These are phyloP conservation scores for Drosophila pruinosa DNA, from an alignment of 1,140 invertebrate genomes.

Conservation along the genomic window DNA sequence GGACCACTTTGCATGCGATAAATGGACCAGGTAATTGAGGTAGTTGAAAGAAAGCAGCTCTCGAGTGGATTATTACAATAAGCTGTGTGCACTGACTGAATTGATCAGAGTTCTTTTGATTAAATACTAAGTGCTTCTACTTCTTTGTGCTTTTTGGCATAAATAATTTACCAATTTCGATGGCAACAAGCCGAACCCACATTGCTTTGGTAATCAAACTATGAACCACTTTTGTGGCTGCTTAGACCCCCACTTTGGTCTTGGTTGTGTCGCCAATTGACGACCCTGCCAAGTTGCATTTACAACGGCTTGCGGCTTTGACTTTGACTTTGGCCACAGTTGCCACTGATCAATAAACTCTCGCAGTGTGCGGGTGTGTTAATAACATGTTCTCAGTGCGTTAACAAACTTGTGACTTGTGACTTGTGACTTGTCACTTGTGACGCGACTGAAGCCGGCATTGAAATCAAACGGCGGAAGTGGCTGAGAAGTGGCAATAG, in stretches of 20 bases:
- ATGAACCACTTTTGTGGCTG: conserved; percentile 44
- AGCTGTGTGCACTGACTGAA: conserved; percentile 31
- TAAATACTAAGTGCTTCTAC: conserved; percentile 8
- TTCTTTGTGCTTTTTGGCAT: not conserved
- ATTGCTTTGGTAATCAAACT: not conserved
- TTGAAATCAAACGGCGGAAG: conserved; percentile 78
- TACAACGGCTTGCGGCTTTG: conserved; percentile 44
- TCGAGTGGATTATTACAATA: conserved; percentile 42
- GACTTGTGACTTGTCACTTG: conserved; percentile 1
- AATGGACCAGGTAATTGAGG: conserved; percentile 53
- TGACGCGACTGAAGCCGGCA: conserved; percentile 46
- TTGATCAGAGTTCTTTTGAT: conserved; percentile 1
- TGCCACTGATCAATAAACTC: conserved; percentile 58
- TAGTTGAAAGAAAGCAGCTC: conserved; percentile 20
- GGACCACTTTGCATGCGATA: conserved; percentile 35
- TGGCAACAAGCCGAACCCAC: too few species aligned
- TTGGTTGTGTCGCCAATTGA: not conserved
- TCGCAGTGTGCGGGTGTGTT: conserved; percentile 1
- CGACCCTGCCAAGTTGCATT: conserved; percentile 38
- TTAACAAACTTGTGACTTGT: conserved; percentile 34
- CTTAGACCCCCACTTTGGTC: not conserved
- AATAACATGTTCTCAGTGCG: conserved; percentile 32
- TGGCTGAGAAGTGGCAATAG: conserved; percentile 44
- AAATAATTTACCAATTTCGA: conserved; percentile 6
- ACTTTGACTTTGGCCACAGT: conserved; percentile 36